Conservation (phyloP, 2,113 vertebrate genomes). For the Percina caprodes region DNA sequence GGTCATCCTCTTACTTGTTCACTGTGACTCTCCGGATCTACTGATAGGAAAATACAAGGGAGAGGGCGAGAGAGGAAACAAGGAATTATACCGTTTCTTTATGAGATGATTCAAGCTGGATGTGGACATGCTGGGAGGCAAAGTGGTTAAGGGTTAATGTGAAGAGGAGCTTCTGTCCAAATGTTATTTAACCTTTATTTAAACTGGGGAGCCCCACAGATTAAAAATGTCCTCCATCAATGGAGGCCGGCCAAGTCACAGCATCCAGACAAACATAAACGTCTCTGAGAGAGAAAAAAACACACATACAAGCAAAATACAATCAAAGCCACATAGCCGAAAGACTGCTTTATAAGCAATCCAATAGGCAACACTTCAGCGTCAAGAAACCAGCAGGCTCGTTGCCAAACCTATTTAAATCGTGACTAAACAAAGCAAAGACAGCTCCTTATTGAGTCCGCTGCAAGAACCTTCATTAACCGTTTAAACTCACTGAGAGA, state of each 20-base stretch:
- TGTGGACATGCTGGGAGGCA: neutral
- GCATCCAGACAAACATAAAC: constrained; percentile 26
- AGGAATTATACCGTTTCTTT: neutral
- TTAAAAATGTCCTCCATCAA: constrained; percentile 33
- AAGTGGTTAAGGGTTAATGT: constrained; percentile 2
- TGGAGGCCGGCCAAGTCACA: neutral
- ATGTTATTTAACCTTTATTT: constrained; percentile 59
- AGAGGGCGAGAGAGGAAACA: neutral
- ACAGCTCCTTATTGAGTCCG: constrained; percentile 66
- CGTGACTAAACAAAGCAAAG: constrained; percentile 69
- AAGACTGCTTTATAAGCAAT: constrained; percentile 44
- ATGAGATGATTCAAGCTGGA: neutral
- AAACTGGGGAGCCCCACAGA: constrained; percentile 22
- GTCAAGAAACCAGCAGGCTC: constrained; percentile 65
- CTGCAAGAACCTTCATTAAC: constrained; percentile 69
- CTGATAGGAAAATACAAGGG: constrained; percentile 36
- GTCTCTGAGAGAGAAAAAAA: constrained; percentile 4
- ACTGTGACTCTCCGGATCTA: constrained; percentile 9
- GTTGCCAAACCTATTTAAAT: constrained; percentile 73
- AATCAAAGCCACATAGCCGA: constrained; percentile 31
- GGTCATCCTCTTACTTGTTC: constrained; percentile 50
- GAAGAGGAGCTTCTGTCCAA: constrained; percentile 21
- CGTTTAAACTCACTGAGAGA: constrained; percentile 49
- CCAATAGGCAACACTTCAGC: constrained; percentile 58
- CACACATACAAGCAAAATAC: constrained; percentile 38